Evolutionary conservation across 2,888 invertebrate species (phyloP).

Genomic region (Hemaris fuciformis): DNA sequence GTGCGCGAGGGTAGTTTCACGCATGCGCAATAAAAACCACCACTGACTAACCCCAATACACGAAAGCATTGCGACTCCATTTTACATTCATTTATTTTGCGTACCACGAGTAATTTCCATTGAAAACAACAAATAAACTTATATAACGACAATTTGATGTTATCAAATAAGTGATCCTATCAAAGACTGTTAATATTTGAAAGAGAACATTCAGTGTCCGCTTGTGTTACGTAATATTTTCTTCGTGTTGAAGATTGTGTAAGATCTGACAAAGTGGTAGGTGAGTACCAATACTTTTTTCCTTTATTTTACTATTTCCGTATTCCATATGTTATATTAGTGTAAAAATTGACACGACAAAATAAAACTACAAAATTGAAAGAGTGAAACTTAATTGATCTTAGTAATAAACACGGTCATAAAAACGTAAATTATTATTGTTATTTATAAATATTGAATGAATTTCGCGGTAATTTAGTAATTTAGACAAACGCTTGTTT

Average conservation of each 20-base stretch:
- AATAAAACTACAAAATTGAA: not conserved
- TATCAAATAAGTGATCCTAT: conserved; percentile 32
- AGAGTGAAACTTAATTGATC: not conserved
- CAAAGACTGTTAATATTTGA: conserved; percentile 22
- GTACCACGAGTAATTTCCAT: conserved; percentile 13
- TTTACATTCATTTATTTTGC: conserved; percentile 56
- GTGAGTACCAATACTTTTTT: not conserved
- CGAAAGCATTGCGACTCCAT: conserved; percentile 53
- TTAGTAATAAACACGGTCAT: not conserved
- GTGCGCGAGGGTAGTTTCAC: conserved; percentile 39
- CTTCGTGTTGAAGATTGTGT: conserved; percentile 8
- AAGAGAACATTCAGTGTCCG: conserved; percentile 20
- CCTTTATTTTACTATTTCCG: not conserved
- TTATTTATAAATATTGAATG: not conserved
- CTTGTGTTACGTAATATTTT: conserved; percentile 48
- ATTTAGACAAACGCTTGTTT: not conserved
- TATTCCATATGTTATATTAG: not conserved
- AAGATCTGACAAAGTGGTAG: conserved; percentile 20
- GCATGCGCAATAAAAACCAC: conserved; percentile 51
- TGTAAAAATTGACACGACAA: not conserved
- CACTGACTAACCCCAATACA: conserved; percentile 56
- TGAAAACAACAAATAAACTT: not conserved
- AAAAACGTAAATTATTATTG: not conserved
- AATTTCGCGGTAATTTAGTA: not conserved
- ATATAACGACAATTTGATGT: not conserved